These are phyloP conservation scores for Verasper variegatus DNA, from an alignment of 2,113 vertebrate genomes.

Conservation along the genomic window DNA sequence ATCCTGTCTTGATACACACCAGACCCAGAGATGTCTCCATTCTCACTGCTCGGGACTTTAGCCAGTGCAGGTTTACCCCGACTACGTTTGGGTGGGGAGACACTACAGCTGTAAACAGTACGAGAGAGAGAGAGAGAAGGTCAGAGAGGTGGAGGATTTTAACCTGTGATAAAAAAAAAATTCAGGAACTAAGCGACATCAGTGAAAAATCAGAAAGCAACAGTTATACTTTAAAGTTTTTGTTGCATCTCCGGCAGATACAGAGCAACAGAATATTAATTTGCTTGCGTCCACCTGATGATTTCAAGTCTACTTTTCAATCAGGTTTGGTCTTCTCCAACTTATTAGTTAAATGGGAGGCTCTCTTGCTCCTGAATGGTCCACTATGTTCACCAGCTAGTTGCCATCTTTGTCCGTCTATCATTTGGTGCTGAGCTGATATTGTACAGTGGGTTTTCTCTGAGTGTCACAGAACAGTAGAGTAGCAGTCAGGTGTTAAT, in stretches of 20 bases:
- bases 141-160: neutral
- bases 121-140: constrained; percentile 1
- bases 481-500: no score
- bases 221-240: neutral
- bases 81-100: constrained; percentile 89
- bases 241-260: no score
- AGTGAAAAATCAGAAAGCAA: neutral
- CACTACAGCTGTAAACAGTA: constrained; percentile 70
- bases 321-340: neutral
- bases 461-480: neutral
- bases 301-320: no score
- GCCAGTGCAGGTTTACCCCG: constrained; percentile 94
- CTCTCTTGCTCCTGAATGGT: neutral
- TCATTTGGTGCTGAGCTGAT: neutral
- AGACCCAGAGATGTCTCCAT: constrained; percentile 85
- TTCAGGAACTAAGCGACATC: neutral
- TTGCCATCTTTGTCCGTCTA: neutral
- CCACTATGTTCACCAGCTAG: neutral
- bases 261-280: no score
- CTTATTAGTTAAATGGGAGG: neutral
- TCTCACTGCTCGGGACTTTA: constrained; percentile 87
- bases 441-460: neutral
- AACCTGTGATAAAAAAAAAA: neutral
- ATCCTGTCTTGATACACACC: constrained; percentile 79
- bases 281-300: no score